Percentiles rank a stretch among this genome's conserved stretches.
Conservation (phyloP, 2,888 invertebrate species). For the Scaptomyza polygonia region DNA sequence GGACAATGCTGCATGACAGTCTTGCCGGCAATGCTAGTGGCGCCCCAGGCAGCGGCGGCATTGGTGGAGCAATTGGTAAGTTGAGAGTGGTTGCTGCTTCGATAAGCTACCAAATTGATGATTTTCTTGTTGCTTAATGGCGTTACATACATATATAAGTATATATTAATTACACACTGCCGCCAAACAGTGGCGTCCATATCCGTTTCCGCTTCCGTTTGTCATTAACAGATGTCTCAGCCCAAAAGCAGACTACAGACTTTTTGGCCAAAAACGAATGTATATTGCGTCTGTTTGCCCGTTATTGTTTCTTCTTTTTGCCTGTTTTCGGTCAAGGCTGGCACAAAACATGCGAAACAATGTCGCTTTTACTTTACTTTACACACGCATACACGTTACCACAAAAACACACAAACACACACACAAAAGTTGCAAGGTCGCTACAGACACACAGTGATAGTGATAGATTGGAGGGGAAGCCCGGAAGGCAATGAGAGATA, state of each 20-base stretch:
- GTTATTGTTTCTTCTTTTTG: conserved; percentile 28
- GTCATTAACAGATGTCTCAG: conserved; percentile 8
- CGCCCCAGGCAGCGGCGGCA: conserved; percentile 39
- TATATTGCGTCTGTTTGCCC: conserved; percentile 28
- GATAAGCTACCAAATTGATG: conserved; percentile 29
- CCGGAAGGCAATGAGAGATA: conserved; percentile 4
- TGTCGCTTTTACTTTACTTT: conserved; percentile 18
- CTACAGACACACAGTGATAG: neutral
- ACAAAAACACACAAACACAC: conserved; percentile 12
- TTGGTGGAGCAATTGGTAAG: conserved; percentile 58
- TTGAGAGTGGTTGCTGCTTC: conserved; percentile 8
- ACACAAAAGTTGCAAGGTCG: conserved; percentile 37
- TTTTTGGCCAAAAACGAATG: conserved; percentile 16
- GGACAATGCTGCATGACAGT: conserved; percentile 88
- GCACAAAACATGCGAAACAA: conserved; percentile 30
- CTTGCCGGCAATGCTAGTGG: conserved; percentile 57
- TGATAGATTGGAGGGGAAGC: conserved; percentile 1
- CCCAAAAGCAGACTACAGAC: conserved; percentile 32
- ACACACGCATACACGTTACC: conserved; percentile 3
- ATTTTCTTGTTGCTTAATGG: conserved; percentile 19
- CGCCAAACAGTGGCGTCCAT: conserved; percentile 13
- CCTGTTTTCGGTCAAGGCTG: conserved; percentile 66
- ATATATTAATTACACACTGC: conserved; percentile 4
- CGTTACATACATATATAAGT: conserved; percentile 4
- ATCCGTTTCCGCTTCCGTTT: conserved; percentile 37